Base-by-base conservation (phyloP, 2,888 invertebrate genomes). In the Allygus modestus region DNA sequence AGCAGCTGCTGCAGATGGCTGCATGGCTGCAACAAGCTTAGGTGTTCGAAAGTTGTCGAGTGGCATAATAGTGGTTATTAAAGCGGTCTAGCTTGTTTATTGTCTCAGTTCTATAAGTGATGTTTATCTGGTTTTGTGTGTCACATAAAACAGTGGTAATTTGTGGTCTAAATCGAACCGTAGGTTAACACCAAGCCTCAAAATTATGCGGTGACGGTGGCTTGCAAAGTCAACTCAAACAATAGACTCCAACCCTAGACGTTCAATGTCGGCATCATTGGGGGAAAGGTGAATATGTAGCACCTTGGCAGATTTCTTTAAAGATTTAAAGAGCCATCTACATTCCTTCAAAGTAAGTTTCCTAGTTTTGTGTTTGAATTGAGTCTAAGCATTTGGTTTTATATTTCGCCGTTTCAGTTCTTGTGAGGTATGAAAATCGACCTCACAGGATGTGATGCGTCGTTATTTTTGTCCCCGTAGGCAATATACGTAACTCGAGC, bases 211-310 rank as follows among this genome's bases (percentile, higher is more conserved):
- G 85, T 86, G 84, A 86, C 86, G 85, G 86, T 85, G 84, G 86
- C 86, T 86, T 84, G 82, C 84, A 23, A 86, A 86, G 87, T 85
- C 86, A 87, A 86, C 84, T 85, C 84, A 87, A 87, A 87, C 87
- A 87, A 87, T 86, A 87, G 87, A 86, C 87, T 85, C 58, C 73
- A 41, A 77, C 82, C 83, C 85, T 79, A 84, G 43, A 71, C 65
- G 69, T 77, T 85, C 82, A 73, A 85, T 85, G 85, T 85, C 85
- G 85, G 85, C 85, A 82, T 85, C 85, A 69, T 58, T 82, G 65
- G 73, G 77, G 85, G 77, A 83, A 81, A 83, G 82, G 83, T 83
- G 82, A 85, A 79, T 65, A 83, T 85, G 85, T 83, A 77, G 82
- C 81, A 84, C 43, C 79, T 79, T 37, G 46, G 33, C 28, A 17